These are phyloP conservation scores for Uropsilus gracilis DNA, from an alignment of 2,113 vertebrate genomes.

Conservation along the genomic window DNA sequence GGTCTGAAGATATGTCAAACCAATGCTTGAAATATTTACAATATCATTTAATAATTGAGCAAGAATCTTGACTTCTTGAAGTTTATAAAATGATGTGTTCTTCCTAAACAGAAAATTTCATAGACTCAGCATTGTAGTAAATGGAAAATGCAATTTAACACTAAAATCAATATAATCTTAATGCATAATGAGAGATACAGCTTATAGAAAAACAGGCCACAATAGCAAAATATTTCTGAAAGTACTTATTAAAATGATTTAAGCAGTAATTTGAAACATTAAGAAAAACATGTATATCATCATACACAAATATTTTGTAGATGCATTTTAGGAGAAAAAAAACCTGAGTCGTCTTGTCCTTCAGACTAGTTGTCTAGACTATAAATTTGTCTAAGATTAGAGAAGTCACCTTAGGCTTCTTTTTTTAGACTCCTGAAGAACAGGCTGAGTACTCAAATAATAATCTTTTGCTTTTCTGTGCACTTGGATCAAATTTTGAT, in stretches of 20 bases:
- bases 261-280: background rate
- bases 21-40: conserved; percentile 62
- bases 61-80: conserved; percentile 73
- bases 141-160: conserved; percentile 8
- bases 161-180: background rate
- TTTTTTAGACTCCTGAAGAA: background rate
- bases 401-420: background rate
- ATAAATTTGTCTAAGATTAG: background rate
- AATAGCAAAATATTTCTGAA: background rate
- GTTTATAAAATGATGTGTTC: conserved; percentile 44
- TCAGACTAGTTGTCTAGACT: background rate
- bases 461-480: background rate
- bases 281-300: background rate
- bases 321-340: background rate
- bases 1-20: conserved; percentile 53
- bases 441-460: background rate
- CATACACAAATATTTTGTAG: background rate
- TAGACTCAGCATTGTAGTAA: background rate
- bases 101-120: conserved; percentile 63
- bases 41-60: conserved; percentile 66
- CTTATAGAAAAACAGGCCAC: background rate
- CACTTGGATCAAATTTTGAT: background rate
- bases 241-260: conserved; percentile 19
- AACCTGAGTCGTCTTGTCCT: background rate
- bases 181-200: background rate